These are phyloP conservation scores for Etia nguti DNA, from an alignment of 2,113 vertebrate species.

Conservation along the genomic window DNA sequence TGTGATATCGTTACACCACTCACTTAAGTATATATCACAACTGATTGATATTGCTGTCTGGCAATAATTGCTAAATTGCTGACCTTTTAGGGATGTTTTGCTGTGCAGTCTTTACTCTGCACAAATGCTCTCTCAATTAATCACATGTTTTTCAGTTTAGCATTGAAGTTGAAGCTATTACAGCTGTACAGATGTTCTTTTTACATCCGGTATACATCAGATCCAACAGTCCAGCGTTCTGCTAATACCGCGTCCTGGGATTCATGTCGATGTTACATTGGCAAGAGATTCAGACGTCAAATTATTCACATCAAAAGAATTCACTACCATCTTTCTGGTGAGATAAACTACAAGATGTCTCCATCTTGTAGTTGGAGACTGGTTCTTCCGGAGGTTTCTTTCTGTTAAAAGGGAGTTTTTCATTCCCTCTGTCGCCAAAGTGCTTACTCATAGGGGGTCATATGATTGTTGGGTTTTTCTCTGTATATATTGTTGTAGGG, in stretches of 20 bases:
- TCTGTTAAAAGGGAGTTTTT: not conserved
- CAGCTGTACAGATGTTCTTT: not conserved
- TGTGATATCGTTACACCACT: slow-evolving; percentile 49
- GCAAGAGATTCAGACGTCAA: not conserved
- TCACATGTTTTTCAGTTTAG: slow-evolving; percentile 6
- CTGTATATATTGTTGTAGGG: not conserved
- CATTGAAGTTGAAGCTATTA: not conserved
- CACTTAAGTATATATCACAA: slow-evolving; percentile 43
- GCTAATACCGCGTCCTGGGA: not conserved
- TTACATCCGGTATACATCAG: not conserved
- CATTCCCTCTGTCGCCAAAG: not conserved
- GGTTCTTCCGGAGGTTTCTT: not conserved
- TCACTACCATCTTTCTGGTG: not conserved
- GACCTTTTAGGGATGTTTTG: slow-evolving; percentile 35
- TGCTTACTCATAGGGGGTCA: not conserved
- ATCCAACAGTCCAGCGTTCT: not conserved
- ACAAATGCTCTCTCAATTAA: not conserved
- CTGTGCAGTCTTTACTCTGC: not conserved
- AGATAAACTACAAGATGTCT: not conserved
- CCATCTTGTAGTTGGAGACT: not conserved
- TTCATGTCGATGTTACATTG: not conserved
- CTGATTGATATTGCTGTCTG: slow-evolving; percentile 43
- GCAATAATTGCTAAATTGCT: slow-evolving; percentile 42
- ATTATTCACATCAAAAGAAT: not conserved
- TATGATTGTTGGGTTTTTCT: not conserved